Evolutionary conservation across 2,888 invertebrate species (phyloP), one percentile per base, ranked within the genome.

Genomic region (Petrophora chlorosata): DNA sequence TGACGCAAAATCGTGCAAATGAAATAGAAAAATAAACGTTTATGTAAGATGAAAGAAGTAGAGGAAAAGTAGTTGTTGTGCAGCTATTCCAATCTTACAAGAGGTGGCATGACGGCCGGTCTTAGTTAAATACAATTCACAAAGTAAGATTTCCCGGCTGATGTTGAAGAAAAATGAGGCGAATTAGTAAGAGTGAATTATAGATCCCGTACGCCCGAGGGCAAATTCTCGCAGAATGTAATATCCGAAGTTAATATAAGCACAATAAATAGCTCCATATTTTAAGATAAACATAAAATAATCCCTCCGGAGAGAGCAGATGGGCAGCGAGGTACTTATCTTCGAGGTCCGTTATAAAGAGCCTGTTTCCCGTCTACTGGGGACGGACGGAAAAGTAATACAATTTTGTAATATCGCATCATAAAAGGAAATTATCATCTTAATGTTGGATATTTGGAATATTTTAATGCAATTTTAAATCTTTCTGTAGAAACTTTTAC

Each of bases 331-430:
- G 46, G 46, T 44, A 48, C 53, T 47, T 52, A 55, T 55, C 57
- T 60, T 61, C 50, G 43, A 53, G 49, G 57, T 60, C 63, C 54
- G 63, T 67, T 70, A 64, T 62, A 61, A 61, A 60, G 65, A 67
- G 65, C 59, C 44, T 69, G 65, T 70, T 70, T 67, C 63, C 58
- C 55, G 56, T 35, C 70, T 64, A 30, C 45, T 29, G 69, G 68
- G 68, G 65, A 61, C 56, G 55, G 60, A 59, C 59, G 45, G 47
- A 38, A 50, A 49, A 58, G 55, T 46, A 53, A 49, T 54, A 65
- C 59, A 62, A 66, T 73, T 68, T 67, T 64, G 59, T 65, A 62
- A 61, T 53, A 65, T 65, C 59, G 55, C 50, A 70, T 67, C 65
- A 69, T 70, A 67, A 59, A 65, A 63, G 53, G 39, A 38, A 49